Evolutionary conservation across 2,888 invertebrate species (phyloP).

Genomic region (Spodoptera littoralis): DNA sequence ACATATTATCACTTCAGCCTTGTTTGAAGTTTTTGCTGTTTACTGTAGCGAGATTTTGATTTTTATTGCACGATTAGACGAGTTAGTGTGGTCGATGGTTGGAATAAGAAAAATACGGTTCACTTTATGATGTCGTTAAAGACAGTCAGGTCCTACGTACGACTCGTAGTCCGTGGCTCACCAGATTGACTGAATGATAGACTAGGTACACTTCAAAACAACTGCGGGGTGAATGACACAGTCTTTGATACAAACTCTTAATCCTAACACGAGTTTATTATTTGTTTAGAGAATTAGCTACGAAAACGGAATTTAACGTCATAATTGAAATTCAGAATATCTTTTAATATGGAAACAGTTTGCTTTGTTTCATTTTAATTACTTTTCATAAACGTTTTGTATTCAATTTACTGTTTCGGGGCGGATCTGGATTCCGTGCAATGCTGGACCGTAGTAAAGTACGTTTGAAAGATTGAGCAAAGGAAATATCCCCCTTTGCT

Average conservation of each 20-base stretch:
- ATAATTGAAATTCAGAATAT: conserved; percentile 42
- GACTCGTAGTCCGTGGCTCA: conserved; percentile 16
- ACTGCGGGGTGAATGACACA: conserved; percentile 41
- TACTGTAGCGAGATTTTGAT: conserved; percentile 20
- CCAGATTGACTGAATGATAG: conserved; percentile 36
- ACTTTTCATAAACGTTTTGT: conserved; percentile 61
- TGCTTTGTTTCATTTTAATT: conserved; percentile 56
- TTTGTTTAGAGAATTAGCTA: conserved; percentile 42
- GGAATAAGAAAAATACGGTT: conserved; percentile 21
- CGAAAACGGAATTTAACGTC: conserved; percentile 27
- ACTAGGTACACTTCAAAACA: conserved; percentile 45
- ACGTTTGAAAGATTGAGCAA: conserved; percentile 17
- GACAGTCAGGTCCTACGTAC: conserved; percentile 21
- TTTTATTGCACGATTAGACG: conserved; percentile 34
- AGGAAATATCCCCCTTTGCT: conserved; percentile 15
- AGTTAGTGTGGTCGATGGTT: conserved; percentile 31
- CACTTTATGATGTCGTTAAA: conserved; percentile 49
- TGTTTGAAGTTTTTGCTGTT: conserved; percentile 3
- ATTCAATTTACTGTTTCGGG: conserved; percentile 67
- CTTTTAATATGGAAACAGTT: conserved; percentile 41
- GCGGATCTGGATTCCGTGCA: conserved; percentile 50
- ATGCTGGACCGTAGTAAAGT: conserved; percentile 14
- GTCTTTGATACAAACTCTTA: conserved; percentile 36
- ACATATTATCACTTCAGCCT: conserved; percentile 1
- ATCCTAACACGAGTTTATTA: conserved; percentile 41